Evolutionary conservation across 53 echinoderm and acorn worm genomes (phyloP), one percentile per base, ranked within the genome.

Genomic region (Patiria pectinifera): DNA sequence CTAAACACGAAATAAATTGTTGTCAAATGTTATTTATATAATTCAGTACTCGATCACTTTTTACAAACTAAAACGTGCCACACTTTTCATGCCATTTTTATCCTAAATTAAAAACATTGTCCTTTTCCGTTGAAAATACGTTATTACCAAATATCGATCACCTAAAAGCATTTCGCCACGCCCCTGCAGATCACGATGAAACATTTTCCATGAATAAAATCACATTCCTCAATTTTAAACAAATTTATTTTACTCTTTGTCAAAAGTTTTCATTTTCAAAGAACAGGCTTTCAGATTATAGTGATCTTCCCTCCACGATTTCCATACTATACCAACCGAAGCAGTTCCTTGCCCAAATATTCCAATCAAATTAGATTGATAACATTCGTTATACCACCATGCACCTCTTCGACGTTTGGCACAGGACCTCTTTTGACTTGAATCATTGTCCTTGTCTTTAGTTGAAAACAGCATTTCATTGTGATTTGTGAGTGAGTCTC

Each of bases 371-470:
- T 87, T 48, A 6, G 78, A 87, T 2, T 3, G 2, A 2, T 58
- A 59, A 78, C 35, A 53, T 9, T 1, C 12, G 24, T 12, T 47
- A 49, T 53, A 87, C 87, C 87, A 87, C 87, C 87, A 87, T 5
- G 59, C 87, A 18, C 87, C 87, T 25, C 35, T 59, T 0, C 9
- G 43, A 1, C 18, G 6, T 58, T 35, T 6, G 18, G 87, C 76
- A 12, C 59, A 59, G 5, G 76, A 76, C 0, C 1, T 58, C 0
- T 6, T 2, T 9, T 62, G n/a, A 13, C 53, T 59, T n/a, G n/a
- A n/a, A 16, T 77, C 87, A 77, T 87, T 87, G 87, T 87, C 87
- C 10, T 71, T 76, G 35, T 87, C 87, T 18, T 25, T 87, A 11
- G 87, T 87, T 43, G 87, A 77, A 60, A 87, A 87, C 21, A 23